Evolutionary conservation across 1,140 invertebrate genomes (phyloP), one percentile per base, ranked within the genome.

Genomic region (Ditylenchus dipsaci): DNA sequence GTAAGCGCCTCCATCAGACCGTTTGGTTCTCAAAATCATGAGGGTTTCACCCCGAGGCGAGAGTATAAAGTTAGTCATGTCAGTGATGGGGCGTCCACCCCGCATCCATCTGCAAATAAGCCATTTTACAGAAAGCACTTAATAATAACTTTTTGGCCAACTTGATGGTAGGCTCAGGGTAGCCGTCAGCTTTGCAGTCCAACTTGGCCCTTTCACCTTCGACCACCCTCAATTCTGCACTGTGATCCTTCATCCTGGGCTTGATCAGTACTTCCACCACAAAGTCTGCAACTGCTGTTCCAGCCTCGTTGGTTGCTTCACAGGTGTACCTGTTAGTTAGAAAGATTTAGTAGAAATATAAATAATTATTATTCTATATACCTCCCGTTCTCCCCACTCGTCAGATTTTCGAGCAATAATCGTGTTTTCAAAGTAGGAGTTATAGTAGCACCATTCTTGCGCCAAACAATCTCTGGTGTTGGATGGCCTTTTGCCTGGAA

Each of bases 391-490:
- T 61, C 67, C 19, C 29, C 27, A 19, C 9, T 13, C 3, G 33
- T 58, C 8, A 70, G n/a, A 23, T 29, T n/a, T 13, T 33, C 26
- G 11, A 68, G 43, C 26, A 27, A 26, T 42, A 63, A 33, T 23
- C 17, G 21, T 47, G 17, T 11, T 30, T 58, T 9, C 17, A 21
- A n/a, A 30, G 0, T 15, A 60, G 27, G 30, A 23, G 38, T 30
- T 19, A 26, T 60, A 9, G 17, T 61, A 33, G 42, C 58, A 21
- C 56, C 65, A 26, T 91, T 88, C 82, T 89, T 89, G 56, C 88
- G 86, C 92, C 91, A 94, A 78, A 90, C 89, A 15, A 94, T 88
- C n/a, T 87, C 87, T 0, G 92, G 90, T 29, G 90, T 85, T n/a
- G 92, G 92, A 82, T 89, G 89, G 0, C 91, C 91, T 59, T 87